Evolutionary conservation across 2,888 invertebrate species (phyloP), one percentile per base, ranked within the genome.

Genomic region (Heteromyza rotundicornis): DNA sequence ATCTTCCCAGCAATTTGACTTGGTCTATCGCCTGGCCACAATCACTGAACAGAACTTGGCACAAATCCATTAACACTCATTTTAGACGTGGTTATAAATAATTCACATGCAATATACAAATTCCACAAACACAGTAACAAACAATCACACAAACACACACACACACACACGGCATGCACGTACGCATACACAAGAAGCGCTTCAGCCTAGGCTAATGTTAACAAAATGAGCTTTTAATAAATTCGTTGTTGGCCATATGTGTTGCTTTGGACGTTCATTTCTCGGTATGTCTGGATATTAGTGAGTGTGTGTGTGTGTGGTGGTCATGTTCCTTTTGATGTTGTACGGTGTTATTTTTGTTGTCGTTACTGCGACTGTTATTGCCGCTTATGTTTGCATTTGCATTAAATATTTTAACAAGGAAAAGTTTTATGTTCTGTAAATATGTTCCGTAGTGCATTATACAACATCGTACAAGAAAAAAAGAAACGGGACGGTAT

Each of bases 111-210:
- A 55, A 54, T 40, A 62, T 47, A 66, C 60, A 60, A 22, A 56
- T 40, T 19, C 54, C 55, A 49, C 55, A 56, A 27, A 23, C n/a
- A 36, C 54, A 14, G n/a, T 19, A 16, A 23, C 16, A 53, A 2
- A 51, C 47, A n/a, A 24, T 35, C 16, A 27, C 23, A 57, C 59
- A 53, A n/a, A 59, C 12, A 59, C 22, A 65, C 64, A 75, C 64
- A 70, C 64, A 75, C 69, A 67, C 70, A 74, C 69, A 76, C 68
- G 76, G 62, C 62, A 55, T 70, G 71, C 63, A 75, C 74, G 74
- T 76, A 73, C 76, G 76, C 73, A 74, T 14, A 32, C 24, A 53
- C 16, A 40, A 20, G 36, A 36, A 55, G 27, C 10, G 7, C 8
- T 3, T 8, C 20, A 50, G 19, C 22, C 50, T 50, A 19, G 50